phyloP scores from a whole-genome alignment of 2,797 vertebrate genomes.

The Danio kyathit region DNA sequence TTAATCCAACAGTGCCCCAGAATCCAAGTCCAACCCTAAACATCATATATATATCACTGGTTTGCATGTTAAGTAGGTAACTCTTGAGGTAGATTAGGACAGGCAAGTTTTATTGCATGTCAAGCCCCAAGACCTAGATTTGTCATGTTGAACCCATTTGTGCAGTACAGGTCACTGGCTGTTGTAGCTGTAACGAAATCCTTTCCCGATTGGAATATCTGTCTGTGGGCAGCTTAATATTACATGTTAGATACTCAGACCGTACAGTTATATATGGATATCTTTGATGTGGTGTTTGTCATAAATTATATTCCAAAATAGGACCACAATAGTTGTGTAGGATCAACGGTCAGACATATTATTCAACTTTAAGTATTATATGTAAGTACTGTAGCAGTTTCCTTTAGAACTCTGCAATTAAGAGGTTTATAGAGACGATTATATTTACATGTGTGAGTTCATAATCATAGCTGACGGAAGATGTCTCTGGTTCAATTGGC shows the following conservation, averaged over 20 bases:
- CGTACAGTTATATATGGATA: slow-evolving; percentile 68
- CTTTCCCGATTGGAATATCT: slow-evolving; percentile 44
- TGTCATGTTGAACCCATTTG: slow-evolving; percentile 58
- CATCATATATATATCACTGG: slow-evolving; percentile 48
- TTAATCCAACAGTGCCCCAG: slow-evolving; percentile 59
- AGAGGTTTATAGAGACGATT: slow-evolving; percentile 59
- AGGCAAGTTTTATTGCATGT: slow-evolving; percentile 69
- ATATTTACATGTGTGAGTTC: slow-evolving; percentile 62
- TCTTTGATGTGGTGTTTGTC: slow-evolving; percentile 76
- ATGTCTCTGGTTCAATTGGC: neutral
- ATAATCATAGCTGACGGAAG: slow-evolving; percentile 60
- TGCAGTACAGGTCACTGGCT: slow-evolving; percentile 68
- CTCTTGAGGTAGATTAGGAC: slow-evolving; percentile 53
- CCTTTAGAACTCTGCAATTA: slow-evolving; percentile 64
- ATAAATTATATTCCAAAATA: slow-evolving; percentile 67
- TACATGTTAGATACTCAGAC: slow-evolving; percentile 66
- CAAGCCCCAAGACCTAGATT: slow-evolving; percentile 61
- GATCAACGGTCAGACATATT: slow-evolving; percentile 67
- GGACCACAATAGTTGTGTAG: slow-evolving; percentile 65
- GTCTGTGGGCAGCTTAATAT: slow-evolving; percentile 65
- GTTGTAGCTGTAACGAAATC: slow-evolving; percentile 56
- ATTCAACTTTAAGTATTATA: slow-evolving; percentile 73
- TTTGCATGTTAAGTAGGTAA: slow-evolving; percentile 69
- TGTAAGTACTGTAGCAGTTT: slow-evolving; percentile 65
- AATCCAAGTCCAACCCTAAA: slow-evolving; percentile 47